phyloP scores from a whole-genome alignment of 1,140 invertebrate species.

The Plodia interpunctella region DNA sequence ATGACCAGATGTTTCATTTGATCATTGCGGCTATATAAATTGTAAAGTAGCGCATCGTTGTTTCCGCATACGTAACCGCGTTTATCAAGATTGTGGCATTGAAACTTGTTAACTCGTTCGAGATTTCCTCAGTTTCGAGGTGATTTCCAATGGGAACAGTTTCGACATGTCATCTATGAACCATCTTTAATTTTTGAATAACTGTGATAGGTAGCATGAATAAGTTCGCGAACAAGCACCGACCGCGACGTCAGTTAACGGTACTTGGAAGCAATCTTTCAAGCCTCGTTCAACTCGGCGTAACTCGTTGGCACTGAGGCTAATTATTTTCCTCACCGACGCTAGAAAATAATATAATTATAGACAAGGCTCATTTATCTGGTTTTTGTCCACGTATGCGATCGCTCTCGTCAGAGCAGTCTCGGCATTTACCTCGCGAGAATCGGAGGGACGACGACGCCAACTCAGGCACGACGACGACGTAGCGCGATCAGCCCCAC shows the following conservation, averaged over 20 bases:
- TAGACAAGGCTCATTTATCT: constrained; percentile 45
- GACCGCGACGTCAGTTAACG: constrained; percentile 38
- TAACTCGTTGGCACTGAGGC: constrained; percentile 21
- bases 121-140: constrained; percentile 38
- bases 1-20: constrained; percentile 38
- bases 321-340: constrained; percentile 25
- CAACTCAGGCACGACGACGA: constrained; percentile 54
- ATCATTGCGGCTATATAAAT: constrained; percentile 48
- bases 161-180: background rate
- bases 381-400: constrained; percentile 62
- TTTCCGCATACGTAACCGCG: constrained; percentile 62
- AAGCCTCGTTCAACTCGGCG: constrained; percentile 26
- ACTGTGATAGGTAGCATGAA: background rate
- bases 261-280: constrained; percentile 29
- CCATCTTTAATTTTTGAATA: constrained; percentile 2
- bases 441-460: constrained; percentile 62
- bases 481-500: constrained; percentile 51
- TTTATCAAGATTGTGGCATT: constrained; percentile 62
- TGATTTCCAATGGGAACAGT: constrained; percentile 6
- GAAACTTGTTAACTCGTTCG: constrained; percentile 46
- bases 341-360: constrained; percentile 34
- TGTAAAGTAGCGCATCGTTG: constrained; percentile 41
- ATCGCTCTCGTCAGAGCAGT: constrained; percentile 42
- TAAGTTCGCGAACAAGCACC: constrained; percentile 25
- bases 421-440: constrained; percentile 65